A percentile compares a stretch with the other conserved stretches of the same genome.
phyloP scores from a whole-genome alignment of 2,797 vertebrate genomes.

The Schizothorax lantsangensis region DNA sequence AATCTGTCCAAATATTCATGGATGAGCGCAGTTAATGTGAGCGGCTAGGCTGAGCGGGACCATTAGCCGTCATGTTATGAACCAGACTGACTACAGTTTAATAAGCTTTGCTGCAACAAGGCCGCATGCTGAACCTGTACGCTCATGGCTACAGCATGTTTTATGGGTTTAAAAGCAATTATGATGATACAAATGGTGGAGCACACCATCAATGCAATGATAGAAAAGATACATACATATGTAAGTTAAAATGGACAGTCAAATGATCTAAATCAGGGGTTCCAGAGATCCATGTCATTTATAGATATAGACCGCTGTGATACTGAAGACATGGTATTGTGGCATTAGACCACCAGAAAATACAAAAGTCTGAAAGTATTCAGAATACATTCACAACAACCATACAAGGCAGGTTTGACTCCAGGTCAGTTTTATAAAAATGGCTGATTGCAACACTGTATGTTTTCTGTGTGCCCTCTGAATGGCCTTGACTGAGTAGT shows the following conservation, averaged over 20 bases:
- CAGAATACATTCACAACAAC: background rate
- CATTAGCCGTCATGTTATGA: background rate
- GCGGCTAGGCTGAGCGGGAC: background rate
- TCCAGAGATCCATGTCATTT: background rate
- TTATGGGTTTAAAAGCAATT: background rate
- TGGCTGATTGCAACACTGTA: background rate
- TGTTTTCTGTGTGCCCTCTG: background rate
- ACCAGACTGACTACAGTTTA: background rate
- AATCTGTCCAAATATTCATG: constrained; percentile 10
- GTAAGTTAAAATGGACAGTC: background rate
- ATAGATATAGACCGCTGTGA: background rate
- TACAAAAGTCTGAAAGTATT: too few species aligned
- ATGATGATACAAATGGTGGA: background rate
- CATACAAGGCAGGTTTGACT: background rate
- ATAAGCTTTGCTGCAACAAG: background rate
- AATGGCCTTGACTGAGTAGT: background rate
- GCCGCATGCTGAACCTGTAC: background rate
- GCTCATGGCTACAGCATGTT: background rate
- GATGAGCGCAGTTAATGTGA: constrained; percentile 10
- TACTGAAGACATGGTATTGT: background rate
- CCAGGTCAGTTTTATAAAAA: background rate
- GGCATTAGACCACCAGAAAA: background rate
- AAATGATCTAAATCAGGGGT: background rate
- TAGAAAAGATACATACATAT: background rate
- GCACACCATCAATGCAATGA: background rate